phyloP scores from a whole-genome alignment of 2,113 vertebrate species.

The Ammospiza caudacuta region DNA sequence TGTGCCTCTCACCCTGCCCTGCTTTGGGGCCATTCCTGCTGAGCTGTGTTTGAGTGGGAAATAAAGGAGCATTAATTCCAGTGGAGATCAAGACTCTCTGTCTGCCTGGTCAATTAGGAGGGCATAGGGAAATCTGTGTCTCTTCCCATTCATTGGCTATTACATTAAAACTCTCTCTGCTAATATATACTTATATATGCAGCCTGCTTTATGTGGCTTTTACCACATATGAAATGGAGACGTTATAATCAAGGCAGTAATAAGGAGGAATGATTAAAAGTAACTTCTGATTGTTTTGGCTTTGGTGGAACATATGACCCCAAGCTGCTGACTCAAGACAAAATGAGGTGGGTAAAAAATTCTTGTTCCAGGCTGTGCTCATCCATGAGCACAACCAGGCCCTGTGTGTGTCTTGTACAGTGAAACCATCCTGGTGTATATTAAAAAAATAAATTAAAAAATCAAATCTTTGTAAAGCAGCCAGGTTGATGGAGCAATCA shows the following conservation, averaged over 20 bases:
- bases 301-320: conserved; percentile 19
- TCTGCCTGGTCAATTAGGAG: conserved; percentile 52
- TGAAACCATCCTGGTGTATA: neutral
- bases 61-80: neutral
- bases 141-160: neutral
- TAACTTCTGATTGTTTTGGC: conserved; percentile 66
- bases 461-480: neutral
- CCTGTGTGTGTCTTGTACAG: neutral
- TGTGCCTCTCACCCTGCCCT: neutral
- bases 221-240: conserved; percentile 57
- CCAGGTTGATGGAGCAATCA: neutral
- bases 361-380: neutral
- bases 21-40: accelerated
- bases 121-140: neutral
- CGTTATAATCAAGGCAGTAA: conserved; percentile 46
- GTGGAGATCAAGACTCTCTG: conserved; percentile 29
- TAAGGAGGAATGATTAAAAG: conserved; percentile 55
- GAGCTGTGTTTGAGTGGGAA: neutral
- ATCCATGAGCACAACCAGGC: neutral
- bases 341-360: neutral
- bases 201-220: conserved; percentile 67
- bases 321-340: conserved; percentile 52
- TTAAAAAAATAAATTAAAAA: neutral
- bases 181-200: conserved; percentile 56
- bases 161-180: conserved; percentile 27